A percentile compares a stretch with the other conserved stretches of the same genome.
Conservation (phyloP, 2,797 vertebrate genomes). For the Enteromius mattozi region DNA sequence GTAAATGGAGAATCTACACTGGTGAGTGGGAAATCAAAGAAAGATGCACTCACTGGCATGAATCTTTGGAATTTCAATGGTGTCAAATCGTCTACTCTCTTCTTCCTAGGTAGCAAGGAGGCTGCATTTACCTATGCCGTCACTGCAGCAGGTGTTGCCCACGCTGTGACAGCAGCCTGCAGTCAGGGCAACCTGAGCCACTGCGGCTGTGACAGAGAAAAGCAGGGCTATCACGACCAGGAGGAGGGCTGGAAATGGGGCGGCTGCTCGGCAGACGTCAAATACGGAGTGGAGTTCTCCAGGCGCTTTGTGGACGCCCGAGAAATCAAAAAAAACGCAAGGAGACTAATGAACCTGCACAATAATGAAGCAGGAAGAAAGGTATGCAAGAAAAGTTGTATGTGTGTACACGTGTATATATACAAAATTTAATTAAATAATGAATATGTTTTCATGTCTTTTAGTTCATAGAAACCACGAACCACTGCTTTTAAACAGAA, state of each 20-base stretch:
- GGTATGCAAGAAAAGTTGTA: constrained; percentile 74
- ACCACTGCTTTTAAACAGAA: constrained; percentile 2
- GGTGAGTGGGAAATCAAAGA: background rate
- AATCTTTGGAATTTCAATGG: constrained; percentile 1
- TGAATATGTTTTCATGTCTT: background rate
- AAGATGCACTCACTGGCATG: constrained; percentile 1
- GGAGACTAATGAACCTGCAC: constrained; percentile 98
- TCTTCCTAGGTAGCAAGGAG: constrained; percentile 91
- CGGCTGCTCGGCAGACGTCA: constrained; percentile 96
- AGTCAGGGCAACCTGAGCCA: constrained; percentile 98
- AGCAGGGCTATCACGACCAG: constrained; percentile 96
- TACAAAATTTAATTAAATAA: background rate
- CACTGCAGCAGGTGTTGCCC: constrained; percentile 94
- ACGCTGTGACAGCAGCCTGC: constrained; percentile 93
- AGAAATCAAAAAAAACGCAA: constrained; percentile 96
- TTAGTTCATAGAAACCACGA: background rate
- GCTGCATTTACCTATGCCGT: constrained; percentile 98
- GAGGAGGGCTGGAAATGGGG: constrained; percentile 99
- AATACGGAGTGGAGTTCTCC: constrained; percentile 98
- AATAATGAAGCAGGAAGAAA: constrained; percentile 99
- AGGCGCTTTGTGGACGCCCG: constrained; percentile 95
- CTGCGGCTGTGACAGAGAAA: constrained; percentile 96
- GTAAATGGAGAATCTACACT: background rate
- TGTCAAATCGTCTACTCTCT: constrained; percentile 20
- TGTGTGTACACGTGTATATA: background rate